Evolutionary conservation across 2,888 invertebrate species (phyloP), one percentile per base, ranked within the genome.

Genomic region (Polyommatus icarus): DNA sequence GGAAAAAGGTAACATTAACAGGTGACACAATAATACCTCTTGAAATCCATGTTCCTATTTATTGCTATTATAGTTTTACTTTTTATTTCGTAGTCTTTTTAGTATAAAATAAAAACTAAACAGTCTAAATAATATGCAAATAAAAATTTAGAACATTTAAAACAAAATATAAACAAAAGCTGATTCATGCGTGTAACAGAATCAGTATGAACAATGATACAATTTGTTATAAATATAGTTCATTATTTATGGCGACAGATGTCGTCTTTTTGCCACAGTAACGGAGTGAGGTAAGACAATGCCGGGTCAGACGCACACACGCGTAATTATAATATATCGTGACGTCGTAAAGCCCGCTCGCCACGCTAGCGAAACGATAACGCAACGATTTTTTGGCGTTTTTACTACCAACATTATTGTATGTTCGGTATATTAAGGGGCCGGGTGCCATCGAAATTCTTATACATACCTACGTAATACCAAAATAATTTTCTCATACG

Each of bases 221-320:
- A 61, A 61, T 73, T 77, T 46, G 40, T 77, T 32, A 50, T 77
- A 75, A 77, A 46, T 77, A 77, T 73, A 73, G 40, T 77, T 77
- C 59, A 77, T 75, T 77, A 77, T 77, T 77, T 61, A 73, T 29
- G 73, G 36, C 72, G 79, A 78, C 79, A 88, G 86, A 86, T 87
- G 87, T 84, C 84, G 79, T 81, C 81, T 84, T 85, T 86, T 85
- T 86, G 83, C 82, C 76, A 77, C 81, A 81, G 81, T 85, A 87
- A 85, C 85, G 84, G 86, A 83, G 82, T 83, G 83, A 80, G 82
- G 84, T 80, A 83, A 84, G 82, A 87, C 85, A 85, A 85, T 84
- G 83, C 80, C 76, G 79, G 79, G 78, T 79, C 77, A 72, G 50
- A 77, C 76, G 75, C 80, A 80, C 77, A 76, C 57, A 78, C 46